phyloP scores from a whole-genome alignment of 2,888 invertebrate species.

The Cantharis nigra region DNA sequence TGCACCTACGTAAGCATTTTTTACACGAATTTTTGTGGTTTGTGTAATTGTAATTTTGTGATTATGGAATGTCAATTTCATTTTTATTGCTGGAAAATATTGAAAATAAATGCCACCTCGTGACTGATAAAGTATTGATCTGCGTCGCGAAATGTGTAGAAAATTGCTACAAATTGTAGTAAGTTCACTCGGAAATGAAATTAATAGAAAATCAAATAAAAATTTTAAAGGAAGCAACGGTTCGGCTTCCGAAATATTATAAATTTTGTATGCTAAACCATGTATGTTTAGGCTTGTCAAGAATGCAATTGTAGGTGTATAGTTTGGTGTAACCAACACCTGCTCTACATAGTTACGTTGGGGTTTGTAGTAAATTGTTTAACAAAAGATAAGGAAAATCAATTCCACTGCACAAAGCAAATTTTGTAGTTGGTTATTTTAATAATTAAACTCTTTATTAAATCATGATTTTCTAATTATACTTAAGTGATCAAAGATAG shows the following conservation, averaged over 20 bases:
- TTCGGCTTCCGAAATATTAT: background rate
- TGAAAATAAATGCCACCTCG: background rate
- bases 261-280: background rate
- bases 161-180: background rate
- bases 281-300: background rate
- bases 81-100: background rate
- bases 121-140: slow-evolving; percentile 3
- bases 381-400: background rate
- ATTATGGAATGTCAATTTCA: background rate
- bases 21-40: background rate
- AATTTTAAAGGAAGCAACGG: background rate
- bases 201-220: background rate
- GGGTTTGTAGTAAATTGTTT: background rate
- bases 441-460: background rate
- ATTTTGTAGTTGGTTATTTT: background rate
- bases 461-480: background rate
- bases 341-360: background rate
- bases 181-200: background rate
- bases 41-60: background rate
- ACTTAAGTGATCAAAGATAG: background rate
- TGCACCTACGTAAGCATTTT: background rate
- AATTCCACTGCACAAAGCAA: background rate
- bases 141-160: background rate
- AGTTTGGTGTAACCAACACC: slow-evolving; percentile 1
- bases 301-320: background rate